These are phyloP conservation scores for Oceanodroma leucorhoa DNA, from an alignment of 2,797 vertebrate genomes.

Conservation along the genomic window DNA sequence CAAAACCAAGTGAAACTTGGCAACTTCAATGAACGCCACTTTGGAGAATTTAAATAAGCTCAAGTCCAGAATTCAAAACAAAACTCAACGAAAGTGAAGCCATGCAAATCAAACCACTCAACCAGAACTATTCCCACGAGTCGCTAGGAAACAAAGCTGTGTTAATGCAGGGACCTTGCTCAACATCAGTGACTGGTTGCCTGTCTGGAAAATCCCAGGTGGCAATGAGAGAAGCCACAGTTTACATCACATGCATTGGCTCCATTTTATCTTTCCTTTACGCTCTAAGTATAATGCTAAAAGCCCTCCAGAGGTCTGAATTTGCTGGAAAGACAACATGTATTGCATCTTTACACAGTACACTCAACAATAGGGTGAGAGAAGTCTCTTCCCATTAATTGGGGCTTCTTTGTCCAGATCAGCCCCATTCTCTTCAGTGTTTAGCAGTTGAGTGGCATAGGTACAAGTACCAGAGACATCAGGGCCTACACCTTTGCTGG, in stretches of 20 bases:
- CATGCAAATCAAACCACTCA: constrained; percentile 36
- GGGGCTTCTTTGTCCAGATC: not conserved
- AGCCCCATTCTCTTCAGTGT: not conserved
- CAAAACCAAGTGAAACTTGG: constrained; percentile 34
- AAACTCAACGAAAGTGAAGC: not conserved
- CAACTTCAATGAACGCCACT: not conserved
- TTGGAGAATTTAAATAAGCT: constrained; percentile 35
- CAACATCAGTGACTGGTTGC: not conserved
- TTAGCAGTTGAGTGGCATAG: not conserved
- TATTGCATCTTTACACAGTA: not conserved
- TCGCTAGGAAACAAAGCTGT: not conserved
- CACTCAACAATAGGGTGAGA: not conserved
- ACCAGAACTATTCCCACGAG: constrained; percentile 7
- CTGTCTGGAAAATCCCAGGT: not conserved
- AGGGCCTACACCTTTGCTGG: not conserved
- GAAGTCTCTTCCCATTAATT: not conserved
- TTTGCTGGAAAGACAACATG: not conserved
- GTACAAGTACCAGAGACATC: not conserved
- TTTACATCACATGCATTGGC: not conserved
- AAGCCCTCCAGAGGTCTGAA: not conserved
- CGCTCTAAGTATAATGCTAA: not conserved
- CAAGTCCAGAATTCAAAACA: constrained; percentile 1
- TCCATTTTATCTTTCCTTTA: not conserved
- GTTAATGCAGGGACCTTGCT: not conserved
- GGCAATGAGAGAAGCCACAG: not conserved